These are phyloP conservation scores for Ophion ellenae DNA, from an alignment of 2,888 invertebrate species.

Conservation along the genomic window DNA sequence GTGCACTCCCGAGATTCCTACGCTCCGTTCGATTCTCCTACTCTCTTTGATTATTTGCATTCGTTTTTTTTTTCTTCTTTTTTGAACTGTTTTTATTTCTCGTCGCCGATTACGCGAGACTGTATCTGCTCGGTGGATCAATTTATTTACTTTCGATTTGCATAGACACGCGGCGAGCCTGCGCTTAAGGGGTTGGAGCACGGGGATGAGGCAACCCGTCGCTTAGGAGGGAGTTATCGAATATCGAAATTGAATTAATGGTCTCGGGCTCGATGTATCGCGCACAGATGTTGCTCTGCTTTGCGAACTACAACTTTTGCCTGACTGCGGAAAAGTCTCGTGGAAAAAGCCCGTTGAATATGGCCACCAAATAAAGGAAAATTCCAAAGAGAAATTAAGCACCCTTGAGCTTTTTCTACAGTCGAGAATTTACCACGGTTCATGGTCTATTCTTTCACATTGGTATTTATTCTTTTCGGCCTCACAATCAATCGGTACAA, in stretches of 20 bases:
- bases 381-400: not conserved
- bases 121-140: conserved; percentile 13
- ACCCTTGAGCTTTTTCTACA: not conserved
- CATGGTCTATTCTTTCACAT: not conserved
- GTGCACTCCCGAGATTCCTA: conserved; percentile 45
- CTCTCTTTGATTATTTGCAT: conserved; percentile 14
- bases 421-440: not conserved
- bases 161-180: not conserved
- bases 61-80: not conserved
- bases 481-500: no score
- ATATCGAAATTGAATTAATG: conserved; percentile 65
- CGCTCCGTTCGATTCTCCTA: conserved; percentile 5
- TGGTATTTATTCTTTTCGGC: not conserved
- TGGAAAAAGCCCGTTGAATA: conserved; percentile 17
- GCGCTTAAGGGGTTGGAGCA: no score
- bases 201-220: not conserved
- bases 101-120: not conserved
- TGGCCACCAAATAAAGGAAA: not conserved
- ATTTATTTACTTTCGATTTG: conserved; percentile 30
- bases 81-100: not conserved
- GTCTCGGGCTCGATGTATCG: conserved; percentile 41
- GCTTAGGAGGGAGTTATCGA: conserved; percentile 52
- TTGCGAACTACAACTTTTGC: conserved; percentile 27
- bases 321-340: conserved; percentile 1
- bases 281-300: conserved; percentile 50